A percentile compares a stretch with the other conserved stretches of the same genome.
These are phyloP conservation scores for Heliocidaris tuberculata DNA, from an alignment of 35 echinoderm and acorn worm species.

Conservation along the genomic window DNA sequence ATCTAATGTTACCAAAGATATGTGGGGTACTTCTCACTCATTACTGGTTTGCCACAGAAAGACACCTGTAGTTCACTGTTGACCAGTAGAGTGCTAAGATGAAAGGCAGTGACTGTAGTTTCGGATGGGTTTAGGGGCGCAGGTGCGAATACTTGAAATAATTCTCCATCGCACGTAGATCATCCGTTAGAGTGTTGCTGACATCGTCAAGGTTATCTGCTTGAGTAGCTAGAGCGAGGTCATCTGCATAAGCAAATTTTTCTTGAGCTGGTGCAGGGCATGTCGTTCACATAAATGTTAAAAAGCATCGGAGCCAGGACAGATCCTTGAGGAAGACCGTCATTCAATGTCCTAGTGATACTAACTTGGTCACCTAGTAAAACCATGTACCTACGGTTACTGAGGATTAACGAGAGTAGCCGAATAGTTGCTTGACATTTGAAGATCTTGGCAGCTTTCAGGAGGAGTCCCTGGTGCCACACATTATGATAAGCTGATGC, in stretches of 20 bases:
- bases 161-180: too few relatives aligned
- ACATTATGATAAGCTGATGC: neutral
- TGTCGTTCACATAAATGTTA: conserved; percentile 36
- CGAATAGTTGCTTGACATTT: conserved; percentile 3
- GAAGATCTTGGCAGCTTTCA: conserved; percentile 6
- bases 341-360: neutral
- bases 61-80: neutral
- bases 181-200: neutral
- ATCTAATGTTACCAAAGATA: conserved; percentile 16
- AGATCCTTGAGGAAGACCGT: conserved; percentile 27
- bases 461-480: conserved; percentile 21
- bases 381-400: neutral
- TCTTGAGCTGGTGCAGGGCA: neutral
- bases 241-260: conserved; percentile 33
- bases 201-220: neutral
- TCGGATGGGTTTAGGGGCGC: neutral
- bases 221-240: conserved; percentile 23
- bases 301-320: conserved; percentile 21
- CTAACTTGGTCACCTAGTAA: neutral
- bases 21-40: neutral
- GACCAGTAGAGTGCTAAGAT: neutral
- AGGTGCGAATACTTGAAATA: neutral
- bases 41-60: too few relatives aligned
- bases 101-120: conserved; percentile 32
- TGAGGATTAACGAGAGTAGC: neutral